phyloP scores from a whole-genome alignment of 2,797 vertebrate species.

The Astyanax mexicanus region DNA sequence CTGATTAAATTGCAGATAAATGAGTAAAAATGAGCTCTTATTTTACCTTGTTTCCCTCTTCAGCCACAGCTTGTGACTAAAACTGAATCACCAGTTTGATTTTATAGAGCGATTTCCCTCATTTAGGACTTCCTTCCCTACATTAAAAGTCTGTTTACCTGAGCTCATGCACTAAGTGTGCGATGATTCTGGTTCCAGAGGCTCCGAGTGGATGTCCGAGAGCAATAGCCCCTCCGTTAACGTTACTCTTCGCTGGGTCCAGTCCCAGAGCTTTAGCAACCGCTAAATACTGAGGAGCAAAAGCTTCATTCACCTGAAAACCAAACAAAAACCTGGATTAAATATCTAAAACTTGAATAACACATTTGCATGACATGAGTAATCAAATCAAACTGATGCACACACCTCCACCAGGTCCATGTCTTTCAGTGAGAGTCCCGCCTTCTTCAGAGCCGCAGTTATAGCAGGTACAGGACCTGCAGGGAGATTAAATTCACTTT shows the following conservation, averaged over 20 bases:
- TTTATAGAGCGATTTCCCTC: no score
- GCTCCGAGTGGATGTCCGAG: constrained; percentile 92
- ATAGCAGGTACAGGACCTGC: constrained; percentile 93
- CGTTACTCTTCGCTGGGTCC: constrained; percentile 89
- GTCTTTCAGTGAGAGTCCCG: constrained; percentile 87
- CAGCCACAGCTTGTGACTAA: no score
- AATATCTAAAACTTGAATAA: not conserved
- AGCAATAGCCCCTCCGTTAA: constrained; percentile 93
- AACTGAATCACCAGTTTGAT: no score
- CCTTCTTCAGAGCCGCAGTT: constrained; percentile 91
- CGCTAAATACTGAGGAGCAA: constrained; percentile 91
- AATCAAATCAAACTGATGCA: not conserved
- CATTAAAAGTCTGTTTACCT: constrained; percentile 73
- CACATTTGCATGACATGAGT: not conserved
- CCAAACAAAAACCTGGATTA: not conserved
- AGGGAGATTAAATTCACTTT: not conserved
- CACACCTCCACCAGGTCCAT: constrained; percentile 95
- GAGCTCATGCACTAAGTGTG: constrained; percentile 91
- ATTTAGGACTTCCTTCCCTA: no score
- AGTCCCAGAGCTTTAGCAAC: constrained; percentile 88
- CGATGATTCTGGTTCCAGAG: constrained; percentile 91
- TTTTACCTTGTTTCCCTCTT: no score
- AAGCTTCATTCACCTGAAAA: constrained; percentile 94
- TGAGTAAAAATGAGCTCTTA: no score
- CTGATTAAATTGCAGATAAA: no score